Base-by-base conservation (phyloP, 1,140 invertebrate genomes). In the Drosophila sp. region DNA sequence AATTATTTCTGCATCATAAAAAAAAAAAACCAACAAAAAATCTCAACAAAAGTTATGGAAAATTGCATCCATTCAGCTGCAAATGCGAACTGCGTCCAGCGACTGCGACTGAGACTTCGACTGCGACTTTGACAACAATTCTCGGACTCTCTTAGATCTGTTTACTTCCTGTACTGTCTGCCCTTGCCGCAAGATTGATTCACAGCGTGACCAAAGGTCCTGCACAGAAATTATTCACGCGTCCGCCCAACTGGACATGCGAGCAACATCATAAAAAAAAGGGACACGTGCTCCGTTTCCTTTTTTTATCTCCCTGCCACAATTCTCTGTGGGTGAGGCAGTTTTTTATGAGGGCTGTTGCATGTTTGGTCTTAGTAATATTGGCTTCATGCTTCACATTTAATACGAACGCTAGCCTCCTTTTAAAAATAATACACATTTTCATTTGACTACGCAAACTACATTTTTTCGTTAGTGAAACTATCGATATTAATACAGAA, bases 181-280 rank as follows among this genome's bases (percentile, higher is more conserved):
- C 27, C 14, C 48, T 58, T 56, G 69, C 81, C 76, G 72, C 81
- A 90, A 90, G 86, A 90, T 90, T 90, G 86, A 90, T 90, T 90
- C 86, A 90, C 87, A 90, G 86, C 86, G 70, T 90, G 86, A 87
- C 87, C 86, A 87, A 87, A 87, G 82, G 82, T 87, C 82, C 76
- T 78, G 82, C 78, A 79, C 59, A 51, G 79, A 76, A 76, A 87
- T 82, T 87, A 87, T 87, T 89, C 82, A 87, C 83, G 82, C 83
- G 62, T 87, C 83, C 77, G 62, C 82, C 82, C 77, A 66, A 54
- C 63, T 51, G 82, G 61, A 87, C 82, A 87, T 86, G 82, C 78
- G 67, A 81, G 62, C 78, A 66, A 50, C 56, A 74, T 45, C 59
- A 71, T 51, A 38, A 13, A 38, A 74, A 75, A 61, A 58, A 58